Conservation (phyloP, 1,140 invertebrate genomes). For the Tetraneura akinire region DNA sequence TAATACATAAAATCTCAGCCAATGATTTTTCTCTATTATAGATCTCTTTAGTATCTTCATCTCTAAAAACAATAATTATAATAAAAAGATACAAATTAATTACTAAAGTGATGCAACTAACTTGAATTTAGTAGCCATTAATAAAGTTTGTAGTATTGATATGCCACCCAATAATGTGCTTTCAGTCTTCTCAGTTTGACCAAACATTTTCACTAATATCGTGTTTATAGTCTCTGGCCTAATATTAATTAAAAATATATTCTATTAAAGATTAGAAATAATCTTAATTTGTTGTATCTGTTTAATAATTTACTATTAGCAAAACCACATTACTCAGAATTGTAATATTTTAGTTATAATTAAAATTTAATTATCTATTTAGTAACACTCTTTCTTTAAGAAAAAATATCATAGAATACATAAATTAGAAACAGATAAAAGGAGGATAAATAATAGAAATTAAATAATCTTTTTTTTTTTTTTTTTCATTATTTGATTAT, state of each 20-base stretch:
- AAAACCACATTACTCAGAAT: too few species aligned
- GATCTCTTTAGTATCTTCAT: conserved; percentile 23
- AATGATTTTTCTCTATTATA: conserved; percentile 29
- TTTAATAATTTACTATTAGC: too few species aligned
- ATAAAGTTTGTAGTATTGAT: conserved; percentile 35
- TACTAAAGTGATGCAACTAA: not conserved
- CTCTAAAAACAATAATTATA: not conserved
- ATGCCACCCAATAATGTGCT: conserved; percentile 39
- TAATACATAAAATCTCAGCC: conserved; percentile 38
- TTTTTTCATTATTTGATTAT: too few species aligned
- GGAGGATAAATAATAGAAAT: too few species aligned
- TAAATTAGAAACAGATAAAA: too few species aligned
- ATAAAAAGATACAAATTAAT: not conserved
- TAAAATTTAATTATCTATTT: too few species aligned
- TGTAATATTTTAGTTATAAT: too few species aligned
- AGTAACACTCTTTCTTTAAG: too few species aligned
- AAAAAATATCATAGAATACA: too few species aligned
- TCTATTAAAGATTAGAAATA: too few species aligned
- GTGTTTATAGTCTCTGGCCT: conserved; percentile 39
- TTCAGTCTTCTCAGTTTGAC: conserved; percentile 42
- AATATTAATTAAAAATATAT: not conserved
- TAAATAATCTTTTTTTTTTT: too few species aligned
- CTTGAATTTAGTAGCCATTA: conserved; percentile 45
- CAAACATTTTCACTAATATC: conserved; percentile 42
- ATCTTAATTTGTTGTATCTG: too few species aligned